Evolutionary conservation across 2,888 invertebrate genomes (phyloP).

Genomic region (Argyra leucocephala): DNA sequence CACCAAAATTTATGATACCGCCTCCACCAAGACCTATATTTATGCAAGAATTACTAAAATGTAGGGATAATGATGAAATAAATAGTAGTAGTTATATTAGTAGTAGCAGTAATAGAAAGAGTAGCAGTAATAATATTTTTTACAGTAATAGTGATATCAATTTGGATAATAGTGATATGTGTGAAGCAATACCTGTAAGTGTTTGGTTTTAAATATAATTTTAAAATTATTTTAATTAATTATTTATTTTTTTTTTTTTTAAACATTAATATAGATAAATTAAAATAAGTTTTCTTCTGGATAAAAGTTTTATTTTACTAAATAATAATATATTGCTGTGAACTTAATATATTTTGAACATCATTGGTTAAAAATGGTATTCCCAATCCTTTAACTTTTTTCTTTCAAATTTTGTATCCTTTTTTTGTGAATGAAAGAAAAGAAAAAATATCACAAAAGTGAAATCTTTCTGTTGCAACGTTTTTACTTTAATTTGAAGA

Average conservation of each 20-base stretch:
- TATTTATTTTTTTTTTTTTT: too few relatives aligned
- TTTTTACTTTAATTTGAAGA: too few relatives aligned
- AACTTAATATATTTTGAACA: too few relatives aligned
- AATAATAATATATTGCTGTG: too few relatives aligned
- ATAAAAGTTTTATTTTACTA: too few relatives aligned
- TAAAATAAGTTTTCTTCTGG: not conserved
- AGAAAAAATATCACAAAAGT: too few relatives aligned
- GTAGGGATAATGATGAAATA: slow-evolving; percentile 27
- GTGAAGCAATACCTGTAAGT: slow-evolving; percentile 44
- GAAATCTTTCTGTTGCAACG: too few relatives aligned
- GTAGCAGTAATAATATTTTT: not conserved
- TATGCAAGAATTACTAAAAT: slow-evolving; percentile 29
- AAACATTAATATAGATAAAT: too few relatives aligned
- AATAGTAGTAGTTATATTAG: slow-evolving; percentile 27
- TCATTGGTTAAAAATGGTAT: too few relatives aligned
- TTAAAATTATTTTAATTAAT: not conserved
- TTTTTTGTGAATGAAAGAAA: too few relatives aligned
- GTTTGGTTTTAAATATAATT: not conserved
- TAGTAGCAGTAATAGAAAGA: slow-evolving; percentile 28
- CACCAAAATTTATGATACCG: slow-evolving; percentile 42
- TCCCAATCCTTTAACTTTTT: too few relatives aligned
- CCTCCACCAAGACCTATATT: slow-evolving; percentile 42
- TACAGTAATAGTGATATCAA: slow-evolving; percentile 9
- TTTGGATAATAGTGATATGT: slow-evolving; percentile 40
- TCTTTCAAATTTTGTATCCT: too few relatives aligned